Evolutionary conservation across 1,140 invertebrate genomes (phyloP).

Genomic region (Melanaphis sacchari): DNA sequence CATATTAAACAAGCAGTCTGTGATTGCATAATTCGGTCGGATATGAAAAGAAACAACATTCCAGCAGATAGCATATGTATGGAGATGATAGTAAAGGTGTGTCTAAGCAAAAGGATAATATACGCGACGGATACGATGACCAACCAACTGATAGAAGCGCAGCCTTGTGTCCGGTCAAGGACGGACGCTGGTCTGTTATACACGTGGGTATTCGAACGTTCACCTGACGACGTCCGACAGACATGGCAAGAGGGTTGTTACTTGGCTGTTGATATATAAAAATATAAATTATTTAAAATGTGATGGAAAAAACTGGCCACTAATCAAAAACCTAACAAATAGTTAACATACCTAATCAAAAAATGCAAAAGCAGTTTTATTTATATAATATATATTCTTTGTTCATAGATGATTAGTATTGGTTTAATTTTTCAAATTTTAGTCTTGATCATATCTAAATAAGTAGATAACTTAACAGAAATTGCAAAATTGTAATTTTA

Average conservation of each 20-base stretch:
- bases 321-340: neutral
- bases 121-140: neutral
- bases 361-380: neutral
- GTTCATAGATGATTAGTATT: neutral
- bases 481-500: neutral
- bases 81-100: constrained; percentile 34
- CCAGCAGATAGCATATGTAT: neutral
- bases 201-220: constrained; percentile 36
- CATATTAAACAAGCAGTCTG: neutral
- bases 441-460: no score
- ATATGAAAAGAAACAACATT: constrained; percentile 52
- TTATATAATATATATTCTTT: neutral
- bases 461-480: neutral
- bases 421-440: neutral
- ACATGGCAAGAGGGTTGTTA: neutral
- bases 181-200: constrained; percentile 10
- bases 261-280: neutral
- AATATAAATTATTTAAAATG: neutral
- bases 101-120: constrained; percentile 11
- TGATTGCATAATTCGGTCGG: constrained; percentile 45
- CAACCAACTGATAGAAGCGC: neutral
- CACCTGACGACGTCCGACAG: neutral
- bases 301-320: neutral
- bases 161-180: constrained; percentile 56
- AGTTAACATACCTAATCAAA: neutral